Evolutionary conservation across 2,888 invertebrate genomes (phyloP).

Genomic region (Spilarctia lutea): DNA sequence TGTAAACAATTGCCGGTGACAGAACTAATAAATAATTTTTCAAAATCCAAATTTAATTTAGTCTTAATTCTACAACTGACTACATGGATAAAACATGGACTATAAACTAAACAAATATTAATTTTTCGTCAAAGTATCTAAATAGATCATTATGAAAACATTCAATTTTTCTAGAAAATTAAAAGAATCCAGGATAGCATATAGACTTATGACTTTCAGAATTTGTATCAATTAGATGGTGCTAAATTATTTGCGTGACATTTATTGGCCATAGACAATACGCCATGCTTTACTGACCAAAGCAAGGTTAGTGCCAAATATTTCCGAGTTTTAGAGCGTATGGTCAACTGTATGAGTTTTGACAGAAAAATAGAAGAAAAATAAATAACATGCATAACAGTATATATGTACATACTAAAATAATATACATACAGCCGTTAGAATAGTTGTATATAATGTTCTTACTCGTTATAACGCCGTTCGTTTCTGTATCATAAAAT

Average conservation of each 20-base stretch:
- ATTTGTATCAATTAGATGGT: background rate
- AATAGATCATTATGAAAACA: too few species aligned
- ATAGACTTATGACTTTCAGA: background rate
- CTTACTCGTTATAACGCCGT: conserved; percentile 82
- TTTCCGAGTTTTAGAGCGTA: background rate
- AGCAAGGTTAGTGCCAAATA: conserved; percentile 3
- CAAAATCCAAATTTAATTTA: background rate
- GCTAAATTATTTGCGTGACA: conserved; percentile 5
- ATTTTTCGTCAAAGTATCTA: too few species aligned
- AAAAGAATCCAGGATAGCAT: background rate
- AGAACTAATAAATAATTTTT: too few species aligned
- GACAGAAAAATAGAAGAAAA: conserved; percentile 26
- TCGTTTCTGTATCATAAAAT: conserved; percentile 78
- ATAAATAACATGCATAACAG: conserved; percentile 66
- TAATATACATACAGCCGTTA: conserved; percentile 84
- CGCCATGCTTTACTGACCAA: conserved; percentile 11
- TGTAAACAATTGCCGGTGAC: too few species aligned
- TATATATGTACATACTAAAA: conserved; percentile 59
- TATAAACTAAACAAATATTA: too few species aligned
- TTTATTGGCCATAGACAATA: conserved; percentile 5
- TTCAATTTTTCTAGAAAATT: background rate
- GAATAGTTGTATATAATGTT: conserved; percentile 80
- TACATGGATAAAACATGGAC: background rate
- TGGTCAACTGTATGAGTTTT: conserved; percentile 26
- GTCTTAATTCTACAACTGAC: background rate